phyloP scores from a whole-genome alignment of 2,888 invertebrate species.

The Neoitamus cyanurus region DNA sequence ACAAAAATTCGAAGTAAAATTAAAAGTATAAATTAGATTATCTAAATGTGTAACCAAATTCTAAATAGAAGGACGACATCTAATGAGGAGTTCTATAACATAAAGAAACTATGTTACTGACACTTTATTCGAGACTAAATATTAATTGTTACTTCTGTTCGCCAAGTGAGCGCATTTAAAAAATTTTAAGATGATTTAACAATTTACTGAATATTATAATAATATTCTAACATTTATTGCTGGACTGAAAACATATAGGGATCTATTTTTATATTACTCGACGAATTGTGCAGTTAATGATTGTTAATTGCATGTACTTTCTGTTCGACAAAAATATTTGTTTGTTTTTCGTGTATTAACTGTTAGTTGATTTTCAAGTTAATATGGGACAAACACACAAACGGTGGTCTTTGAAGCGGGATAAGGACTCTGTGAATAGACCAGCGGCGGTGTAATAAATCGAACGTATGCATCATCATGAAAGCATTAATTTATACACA shows the following conservation, averaged over 20 bases:
- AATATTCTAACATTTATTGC: constrained; percentile 34
- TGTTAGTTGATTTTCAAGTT: constrained; percentile 14
- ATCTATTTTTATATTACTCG: constrained; percentile 35
- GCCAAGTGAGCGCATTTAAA: neutral
- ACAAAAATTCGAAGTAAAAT: neutral
- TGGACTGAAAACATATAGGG: constrained; percentile 34
- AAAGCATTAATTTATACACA: neutral
- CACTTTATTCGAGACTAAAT: constrained; percentile 20
- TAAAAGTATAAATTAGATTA: constrained; percentile 27
- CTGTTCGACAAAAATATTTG: neutral
- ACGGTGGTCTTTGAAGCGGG: neutral
- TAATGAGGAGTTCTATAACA: neutral
- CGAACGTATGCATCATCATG: constrained; percentile 3
- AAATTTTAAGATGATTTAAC: constrained; percentile 17
- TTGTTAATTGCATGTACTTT: neutral
- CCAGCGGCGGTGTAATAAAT: neutral
- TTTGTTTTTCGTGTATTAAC: constrained; percentile 6
- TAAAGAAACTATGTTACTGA: constrained; percentile 18
- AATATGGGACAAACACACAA: neutral
- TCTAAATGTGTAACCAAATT: constrained; percentile 40
- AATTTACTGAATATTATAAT: constrained; percentile 34
- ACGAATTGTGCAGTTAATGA: neutral
- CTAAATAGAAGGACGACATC: constrained; percentile 31
- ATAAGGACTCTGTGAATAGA: neutral
- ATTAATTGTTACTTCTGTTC: constrained; percentile 7